Conservation (phyloP, 2,797 vertebrate genomes). For the Lepus townsendii region DNA sequence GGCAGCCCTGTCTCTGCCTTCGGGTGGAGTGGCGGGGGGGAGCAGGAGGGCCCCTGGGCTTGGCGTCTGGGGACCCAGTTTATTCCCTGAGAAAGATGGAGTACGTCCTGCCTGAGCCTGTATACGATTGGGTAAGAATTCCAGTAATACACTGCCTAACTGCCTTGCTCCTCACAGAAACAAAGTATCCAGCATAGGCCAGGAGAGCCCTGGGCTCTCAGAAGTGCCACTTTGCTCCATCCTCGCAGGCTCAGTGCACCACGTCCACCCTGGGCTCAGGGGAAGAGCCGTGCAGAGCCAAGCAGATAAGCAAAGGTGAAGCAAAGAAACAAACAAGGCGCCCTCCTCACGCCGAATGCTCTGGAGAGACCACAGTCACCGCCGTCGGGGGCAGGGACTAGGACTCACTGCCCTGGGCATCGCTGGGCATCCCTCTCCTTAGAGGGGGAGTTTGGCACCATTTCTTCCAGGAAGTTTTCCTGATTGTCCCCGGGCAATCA, state of each 20-base stretch:
- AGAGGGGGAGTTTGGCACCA: not conserved
- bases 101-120: not conserved
- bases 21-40: rapidly evolving
- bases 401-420: too few relatives aligned
- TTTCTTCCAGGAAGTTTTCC: slow-evolving; percentile 10
- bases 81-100: not conserved
- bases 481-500: not conserved
- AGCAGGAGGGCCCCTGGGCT: not conserved
- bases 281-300: not conserved
- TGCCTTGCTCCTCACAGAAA: not conserved
- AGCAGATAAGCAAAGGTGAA: too few relatives aligned
- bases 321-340: not conserved
- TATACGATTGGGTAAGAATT: not conserved
- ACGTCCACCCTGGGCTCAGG: not conserved
- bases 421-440: not conserved
- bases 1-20: not conserved
- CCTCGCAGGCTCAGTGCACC: not conserved
- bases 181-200: not conserved
- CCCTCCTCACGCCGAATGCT: not conserved
- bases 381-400: not conserved
- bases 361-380: not conserved
- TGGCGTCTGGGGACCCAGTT: rapidly evolving
- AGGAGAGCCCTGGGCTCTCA: not conserved
- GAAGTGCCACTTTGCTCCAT: too few relatives aligned
- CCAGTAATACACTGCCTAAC: not conserved